Base-by-base conservation (phyloP, 1,140 invertebrate genomes). In the Hermatobates lingyangjiaoensis region DNA sequence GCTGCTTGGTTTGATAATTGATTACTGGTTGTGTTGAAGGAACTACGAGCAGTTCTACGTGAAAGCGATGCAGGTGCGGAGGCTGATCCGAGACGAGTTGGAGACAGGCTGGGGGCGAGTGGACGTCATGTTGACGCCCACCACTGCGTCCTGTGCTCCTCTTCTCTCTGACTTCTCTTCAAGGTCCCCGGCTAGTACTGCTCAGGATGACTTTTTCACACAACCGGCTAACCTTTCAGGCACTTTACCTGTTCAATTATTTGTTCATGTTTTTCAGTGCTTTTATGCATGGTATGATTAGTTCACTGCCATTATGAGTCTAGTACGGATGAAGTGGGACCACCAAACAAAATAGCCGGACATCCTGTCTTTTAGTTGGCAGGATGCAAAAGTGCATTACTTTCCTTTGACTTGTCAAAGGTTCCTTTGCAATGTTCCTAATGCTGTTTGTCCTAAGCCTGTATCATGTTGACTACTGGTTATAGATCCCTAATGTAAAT, bases 191-290 rank as follows among this genome's bases (percentile, higher is more conserved):
- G 87, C 85, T 65, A 86, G 85, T 65, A 80, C 82, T 0, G 68
- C 83, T 30, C n/a, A n/a, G n/a, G 88, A 96, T 63, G 95, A 98
- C 70, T 90, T 80, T 65, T 98, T 85, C 61, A 97, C 93, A 0
- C 89, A 95, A 62, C 80, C 93, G 3, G 85, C 84, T 0, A 98
- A 98, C 63, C 83, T 98, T 82, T 89, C 91, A 26, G 93, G 82
- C 79, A 63, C 63, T 53, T 45, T 27, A n/a, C n/a, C n/a, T n/a
- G n/a, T n/a, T n/a, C n/a, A 38, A 24, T 53, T 56, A n/a, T n/a
- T n/a, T n/a, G n/a, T n/a, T n/a, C n/a, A n/a, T n/a, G n/a, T n/a
- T n/a, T n/a, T n/a, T n/a, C n/a, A n/a, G n/a, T n/a, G n/a, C n/a
- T n/a, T n/a, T n/a, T n/a, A n/a, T n/a, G n/a, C n/a, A n/a, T n/a